These are phyloP conservation scores for Antedon bifida DNA, from an alignment of 35 echinoderm and acorn worm genomes.

Conservation along the genomic window DNA sequence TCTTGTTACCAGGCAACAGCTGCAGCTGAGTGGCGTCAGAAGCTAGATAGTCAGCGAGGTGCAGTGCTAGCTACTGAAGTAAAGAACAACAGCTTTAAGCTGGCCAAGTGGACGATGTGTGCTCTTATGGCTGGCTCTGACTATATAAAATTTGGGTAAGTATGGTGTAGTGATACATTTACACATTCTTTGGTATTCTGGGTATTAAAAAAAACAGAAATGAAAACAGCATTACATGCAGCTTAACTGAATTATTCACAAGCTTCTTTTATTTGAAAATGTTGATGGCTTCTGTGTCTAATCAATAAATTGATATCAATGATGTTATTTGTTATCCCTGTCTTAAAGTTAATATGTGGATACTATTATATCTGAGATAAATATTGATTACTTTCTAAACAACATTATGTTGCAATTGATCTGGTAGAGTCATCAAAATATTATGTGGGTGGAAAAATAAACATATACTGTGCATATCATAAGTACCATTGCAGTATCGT, in stretches of 20 bases:
- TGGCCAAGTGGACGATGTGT: constrained; percentile 85
- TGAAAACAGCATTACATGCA: no score
- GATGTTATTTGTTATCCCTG: background rate
- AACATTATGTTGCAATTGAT: no score
- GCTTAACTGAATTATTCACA: no score
- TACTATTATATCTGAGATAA: background rate
- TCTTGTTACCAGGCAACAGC: background rate
- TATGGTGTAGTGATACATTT: background rate
- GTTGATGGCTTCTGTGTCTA: no score
- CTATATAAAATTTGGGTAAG: constrained; percentile 98
- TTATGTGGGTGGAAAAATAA: no score
- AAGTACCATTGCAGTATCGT: no score
- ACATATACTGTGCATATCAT: no score
- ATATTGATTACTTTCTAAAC: no score
- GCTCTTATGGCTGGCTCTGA: constrained; percentile 69
- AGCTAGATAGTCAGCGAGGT: constrained; percentile 84
- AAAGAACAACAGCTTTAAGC: constrained; percentile 99
- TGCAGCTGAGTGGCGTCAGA: constrained; percentile 89
- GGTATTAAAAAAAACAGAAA: no score
- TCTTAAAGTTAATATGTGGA: background rate
- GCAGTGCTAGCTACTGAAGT: constrained; percentile 88
- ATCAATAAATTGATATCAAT: background rate
- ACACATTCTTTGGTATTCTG: no score
- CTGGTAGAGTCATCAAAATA: no score
- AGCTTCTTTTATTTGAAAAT: no score